phyloP scores from a whole-genome alignment of 2,888 invertebrate genomes.

The Philereme transversata region DNA sequence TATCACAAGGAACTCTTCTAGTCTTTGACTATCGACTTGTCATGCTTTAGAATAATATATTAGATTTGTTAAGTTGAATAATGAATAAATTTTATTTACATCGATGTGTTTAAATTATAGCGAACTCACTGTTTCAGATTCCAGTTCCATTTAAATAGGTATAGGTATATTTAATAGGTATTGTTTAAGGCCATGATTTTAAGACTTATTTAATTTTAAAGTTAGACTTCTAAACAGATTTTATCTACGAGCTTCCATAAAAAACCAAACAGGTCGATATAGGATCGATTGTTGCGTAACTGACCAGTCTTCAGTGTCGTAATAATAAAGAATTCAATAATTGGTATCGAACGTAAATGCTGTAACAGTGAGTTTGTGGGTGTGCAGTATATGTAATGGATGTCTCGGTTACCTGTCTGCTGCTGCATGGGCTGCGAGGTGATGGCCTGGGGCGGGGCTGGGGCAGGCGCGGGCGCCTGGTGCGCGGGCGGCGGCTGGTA shows the following conservation, averaged over 20 bases:
- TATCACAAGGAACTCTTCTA: conserved; percentile 3
- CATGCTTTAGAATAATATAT: conserved; percentile 28
- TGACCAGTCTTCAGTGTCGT: not conserved
- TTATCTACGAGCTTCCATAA: too few species aligned
- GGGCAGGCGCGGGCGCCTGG: conserved; percentile 84
- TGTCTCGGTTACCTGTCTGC: conserved; percentile 44
- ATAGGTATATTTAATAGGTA: too few species aligned
- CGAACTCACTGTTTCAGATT: conserved; percentile 28
- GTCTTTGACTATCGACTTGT: conserved; percentile 8
- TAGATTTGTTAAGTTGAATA: conserved; percentile 22
- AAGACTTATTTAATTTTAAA: too few species aligned
- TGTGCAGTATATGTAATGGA: too few species aligned
- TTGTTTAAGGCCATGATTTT: too few species aligned
- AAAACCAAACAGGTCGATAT: too few species aligned
- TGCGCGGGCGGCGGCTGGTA: conserved; percentile 86
- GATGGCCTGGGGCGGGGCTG: conserved; percentile 60
- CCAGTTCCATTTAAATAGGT: not conserved
- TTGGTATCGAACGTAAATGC: not conserved
- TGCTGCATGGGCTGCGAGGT: conserved; percentile 54
- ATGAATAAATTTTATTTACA: conserved; percentile 28
- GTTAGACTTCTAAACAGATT: too few species aligned
- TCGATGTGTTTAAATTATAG: conserved; percentile 1
- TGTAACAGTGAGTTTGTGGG: conserved; percentile 10
- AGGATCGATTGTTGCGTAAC: not conserved
- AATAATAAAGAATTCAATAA: not conserved